Conservation (phyloP, 2,797 vertebrate species). For the Scleropages formosus region DNA sequence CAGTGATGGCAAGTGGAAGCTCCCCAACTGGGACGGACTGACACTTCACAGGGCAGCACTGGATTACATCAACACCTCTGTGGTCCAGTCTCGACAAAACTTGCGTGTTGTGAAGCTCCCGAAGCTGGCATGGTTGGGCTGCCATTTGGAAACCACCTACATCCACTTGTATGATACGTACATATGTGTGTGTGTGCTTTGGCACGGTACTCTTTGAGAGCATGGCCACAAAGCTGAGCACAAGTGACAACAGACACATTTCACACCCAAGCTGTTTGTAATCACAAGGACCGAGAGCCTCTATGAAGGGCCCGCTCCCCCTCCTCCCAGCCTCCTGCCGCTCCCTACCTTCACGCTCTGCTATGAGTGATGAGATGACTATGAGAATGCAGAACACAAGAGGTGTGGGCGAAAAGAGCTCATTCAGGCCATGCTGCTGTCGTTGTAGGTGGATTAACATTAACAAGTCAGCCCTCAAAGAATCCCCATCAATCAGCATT, state of each 20-base stretch:
- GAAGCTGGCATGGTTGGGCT: too few species aligned
- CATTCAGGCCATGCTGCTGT: conserved; percentile 10
- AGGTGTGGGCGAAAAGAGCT: conserved; percentile 12
- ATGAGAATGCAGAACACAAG: conserved; percentile 3
- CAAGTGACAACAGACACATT: neutral
- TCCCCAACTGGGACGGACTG: too few species aligned
- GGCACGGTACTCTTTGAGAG: too few species aligned
- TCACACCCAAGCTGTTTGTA: conserved; percentile 12
- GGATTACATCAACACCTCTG: too few species aligned
- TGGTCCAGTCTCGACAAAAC: too few species aligned
- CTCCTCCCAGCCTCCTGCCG: neutral
- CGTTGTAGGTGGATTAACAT: conserved; percentile 23
- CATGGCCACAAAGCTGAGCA: neutral
- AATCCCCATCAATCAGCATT: conserved; percentile 26
- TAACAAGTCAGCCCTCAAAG: conserved; percentile 21
- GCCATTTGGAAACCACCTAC: too few species aligned
- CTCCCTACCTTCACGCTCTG: neutral
- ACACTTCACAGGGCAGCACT: too few species aligned
- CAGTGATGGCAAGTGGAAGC: too few species aligned
- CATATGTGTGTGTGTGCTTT: too few species aligned
- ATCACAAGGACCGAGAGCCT: neutral
- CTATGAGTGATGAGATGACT: conserved; percentile 3
- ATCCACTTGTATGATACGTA: too few species aligned
- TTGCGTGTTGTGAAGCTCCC: too few species aligned
- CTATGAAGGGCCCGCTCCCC: neutral